Evolutionary conservation across 35 echinoderm and acorn worm genomes (phyloP), one percentile per base, ranked within the genome.

Genomic region (Eucidaris tribuloides): DNA sequence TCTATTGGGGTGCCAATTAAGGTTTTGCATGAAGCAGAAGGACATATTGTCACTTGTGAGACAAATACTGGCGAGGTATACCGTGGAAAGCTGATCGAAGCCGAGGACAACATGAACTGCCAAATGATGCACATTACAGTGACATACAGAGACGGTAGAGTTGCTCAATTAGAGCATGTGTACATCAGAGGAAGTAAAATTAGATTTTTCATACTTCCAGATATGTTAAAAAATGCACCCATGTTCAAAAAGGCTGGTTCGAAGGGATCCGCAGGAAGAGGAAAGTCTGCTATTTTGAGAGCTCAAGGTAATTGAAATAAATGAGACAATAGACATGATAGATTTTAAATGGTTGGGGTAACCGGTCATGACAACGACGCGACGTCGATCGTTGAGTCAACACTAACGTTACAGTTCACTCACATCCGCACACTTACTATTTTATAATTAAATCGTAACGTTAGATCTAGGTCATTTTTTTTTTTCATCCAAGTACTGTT

Each of bases 51-150:
- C 17, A 97, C 94, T 52, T 92, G 87, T 50, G 94, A 97, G 80
- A 97, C 94, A 35, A 97, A 87, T 82, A 97, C 94, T 25, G 94
- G 94, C 4, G 94, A 97, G 79, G 94, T 97, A 3, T 97, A 97
- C 72, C 86, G 94, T 52, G 94, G 94, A n/a, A 97, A 97, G 81
- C 83, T 97, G 7, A 86, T 97, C 19, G 94, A 97, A 80, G 94
- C 94, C 23, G 94, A 97, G 86, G 94, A 97, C 31, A 97, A 97
- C 82, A 97, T 97, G 94, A 97, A 97, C 88, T 97, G 94, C 86
- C 94, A 97, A 89, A 97, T 97, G 94, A 77, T 79, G 27, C 85
- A 87, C 54, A 97, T 97, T 33, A 97, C 94, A 59, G 94, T 97
- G 38, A 97, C 94, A 29, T 92, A 93, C 70, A 80, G 94, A 79